A percentile compares a stretch with the other conserved stretches of the same genome.
These are phyloP conservation scores for Apodemus speciosus DNA, from an alignment of 2,113 vertebrate species.

Conservation along the genomic window DNA sequence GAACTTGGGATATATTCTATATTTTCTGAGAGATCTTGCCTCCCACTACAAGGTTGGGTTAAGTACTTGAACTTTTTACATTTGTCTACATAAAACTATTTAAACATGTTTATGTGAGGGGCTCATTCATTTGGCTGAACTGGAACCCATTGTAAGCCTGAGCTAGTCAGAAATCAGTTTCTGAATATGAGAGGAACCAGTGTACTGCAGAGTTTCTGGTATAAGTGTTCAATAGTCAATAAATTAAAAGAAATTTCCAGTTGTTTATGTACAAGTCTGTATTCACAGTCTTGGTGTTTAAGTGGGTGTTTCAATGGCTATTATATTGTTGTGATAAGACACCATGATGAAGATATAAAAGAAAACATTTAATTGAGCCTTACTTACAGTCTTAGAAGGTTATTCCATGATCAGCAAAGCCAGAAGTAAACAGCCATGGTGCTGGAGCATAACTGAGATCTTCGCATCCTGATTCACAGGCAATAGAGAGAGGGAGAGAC, in stretches of 20 bases:
- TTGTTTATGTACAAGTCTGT: not conserved
- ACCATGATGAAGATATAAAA: not conserved
- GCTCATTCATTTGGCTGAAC: not conserved
- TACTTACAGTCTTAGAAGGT: not conserved
- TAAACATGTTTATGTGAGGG: not conserved
- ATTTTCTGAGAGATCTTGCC: not conserved
- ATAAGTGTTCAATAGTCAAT: not conserved
- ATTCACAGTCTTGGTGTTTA: not conserved
- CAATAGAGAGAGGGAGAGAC: not conserved
- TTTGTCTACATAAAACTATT: not conserved
- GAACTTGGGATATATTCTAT: not conserved
- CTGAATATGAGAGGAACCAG: not conserved
- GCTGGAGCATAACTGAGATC: not conserved
- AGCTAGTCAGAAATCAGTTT: not conserved
- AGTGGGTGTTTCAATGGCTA: not conserved
- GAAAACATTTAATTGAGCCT: not conserved
- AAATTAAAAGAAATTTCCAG: not conserved
- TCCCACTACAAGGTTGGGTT: not conserved
- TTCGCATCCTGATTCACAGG: not conserved
- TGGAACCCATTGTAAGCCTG: not conserved
- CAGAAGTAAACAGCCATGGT: not conserved
- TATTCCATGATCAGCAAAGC: not conserved
- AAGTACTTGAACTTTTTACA: not conserved
- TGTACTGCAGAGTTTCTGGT: not conserved
- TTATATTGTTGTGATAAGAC: not conserved